phyloP scores from a whole-genome alignment of 2,888 invertebrate species.

The Aplocera efformata region DNA sequence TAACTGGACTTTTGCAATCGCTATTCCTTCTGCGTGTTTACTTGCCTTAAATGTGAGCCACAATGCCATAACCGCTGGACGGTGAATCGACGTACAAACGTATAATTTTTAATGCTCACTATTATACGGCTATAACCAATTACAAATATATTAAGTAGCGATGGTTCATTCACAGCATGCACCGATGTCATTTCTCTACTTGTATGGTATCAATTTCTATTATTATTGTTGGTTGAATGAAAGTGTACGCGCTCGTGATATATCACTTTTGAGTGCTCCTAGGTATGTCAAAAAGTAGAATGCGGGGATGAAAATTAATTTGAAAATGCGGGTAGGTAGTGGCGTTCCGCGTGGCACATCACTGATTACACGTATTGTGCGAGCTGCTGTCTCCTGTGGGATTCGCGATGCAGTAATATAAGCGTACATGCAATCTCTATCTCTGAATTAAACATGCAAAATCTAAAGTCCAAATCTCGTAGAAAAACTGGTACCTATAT shows the following conservation, averaged over 20 bases:
- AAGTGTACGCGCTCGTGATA: constrained; percentile 46
- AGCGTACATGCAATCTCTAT: constrained; percentile 5
- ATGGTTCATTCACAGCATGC: constrained; percentile 54
- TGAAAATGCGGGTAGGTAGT: constrained; percentile 7
- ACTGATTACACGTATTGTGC: constrained; percentile 19
- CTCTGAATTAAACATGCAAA: too few relatives aligned
- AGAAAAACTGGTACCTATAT: too few relatives aligned
- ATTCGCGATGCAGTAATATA: constrained; percentile 1
- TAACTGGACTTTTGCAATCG: constrained; percentile 78
- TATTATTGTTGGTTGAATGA: constrained; percentile 40
- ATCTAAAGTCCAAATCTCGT: too few relatives aligned
- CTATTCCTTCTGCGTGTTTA: constrained; percentile 69
- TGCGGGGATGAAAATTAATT: constrained; percentile 16
- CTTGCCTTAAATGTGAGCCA: constrained; percentile 64
- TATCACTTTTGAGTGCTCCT: constrained; percentile 31
- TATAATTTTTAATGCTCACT: constrained; percentile 53
- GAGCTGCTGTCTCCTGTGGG: constrained; percentile 6
- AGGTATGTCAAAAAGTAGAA: constrained; percentile 2
- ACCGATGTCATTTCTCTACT: constrained; percentile 55
- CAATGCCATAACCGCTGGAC: constrained; percentile 51
- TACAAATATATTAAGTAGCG: constrained; percentile 48
- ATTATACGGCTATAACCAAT: constrained; percentile 50
- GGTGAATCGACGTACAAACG: constrained; percentile 42
- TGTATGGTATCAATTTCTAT: constrained; percentile 59
- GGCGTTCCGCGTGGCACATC: constrained; percentile 11